These are phyloP conservation scores for Xestobium rufovillosum DNA, from an alignment of 2,888 invertebrate species.

Conservation along the genomic window DNA sequence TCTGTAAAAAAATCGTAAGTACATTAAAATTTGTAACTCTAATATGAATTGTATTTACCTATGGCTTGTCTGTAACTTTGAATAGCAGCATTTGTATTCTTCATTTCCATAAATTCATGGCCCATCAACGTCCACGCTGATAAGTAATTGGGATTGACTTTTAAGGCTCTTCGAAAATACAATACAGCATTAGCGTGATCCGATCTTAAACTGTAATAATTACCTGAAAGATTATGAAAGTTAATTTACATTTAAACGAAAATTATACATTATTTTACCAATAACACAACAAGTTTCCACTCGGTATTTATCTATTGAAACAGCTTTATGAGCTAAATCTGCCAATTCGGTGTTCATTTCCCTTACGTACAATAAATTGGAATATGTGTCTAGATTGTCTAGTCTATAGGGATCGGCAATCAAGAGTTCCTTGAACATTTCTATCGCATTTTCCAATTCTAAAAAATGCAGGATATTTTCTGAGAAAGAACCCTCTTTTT, in stretches of 20 bases:
- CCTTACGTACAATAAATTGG: conserved; percentile 91
- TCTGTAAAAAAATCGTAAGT: conserved; percentile 50
- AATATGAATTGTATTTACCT: conserved; percentile 48
- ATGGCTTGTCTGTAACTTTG: conserved; percentile 96
- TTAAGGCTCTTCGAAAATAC: conserved; percentile 91
- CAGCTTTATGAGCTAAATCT: conserved; percentile 86
- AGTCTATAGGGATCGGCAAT: conserved; percentile 86
- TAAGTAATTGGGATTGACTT: conserved; percentile 87
- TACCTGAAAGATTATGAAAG: conserved; percentile 54
- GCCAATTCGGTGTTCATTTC: conserved; percentile 88
- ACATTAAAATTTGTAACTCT: conserved; percentile 5
- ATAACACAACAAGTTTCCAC: conserved; percentile 98
- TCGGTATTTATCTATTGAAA: conserved; percentile 91
- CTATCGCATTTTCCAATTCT: conserved; percentile 87
- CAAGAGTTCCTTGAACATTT: conserved; percentile 74
- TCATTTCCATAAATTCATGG: conserved; percentile 98
- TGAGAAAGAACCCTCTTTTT: conserved; percentile 4
- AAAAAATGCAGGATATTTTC: too few species aligned
- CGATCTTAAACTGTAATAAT: conserved; percentile 91
- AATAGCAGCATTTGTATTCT: conserved; percentile 97
- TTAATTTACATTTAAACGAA: background rate
- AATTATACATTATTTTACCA: conserved; percentile 51
- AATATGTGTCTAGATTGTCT: conserved; percentile 94
- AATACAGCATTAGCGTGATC: conserved; percentile 97
- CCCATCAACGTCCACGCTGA: conserved; percentile 98